These are phyloP conservation scores for Ichneumoninae sp. DNA, from an alignment of 2,888 invertebrate genomes.

Conservation along the genomic window DNA sequence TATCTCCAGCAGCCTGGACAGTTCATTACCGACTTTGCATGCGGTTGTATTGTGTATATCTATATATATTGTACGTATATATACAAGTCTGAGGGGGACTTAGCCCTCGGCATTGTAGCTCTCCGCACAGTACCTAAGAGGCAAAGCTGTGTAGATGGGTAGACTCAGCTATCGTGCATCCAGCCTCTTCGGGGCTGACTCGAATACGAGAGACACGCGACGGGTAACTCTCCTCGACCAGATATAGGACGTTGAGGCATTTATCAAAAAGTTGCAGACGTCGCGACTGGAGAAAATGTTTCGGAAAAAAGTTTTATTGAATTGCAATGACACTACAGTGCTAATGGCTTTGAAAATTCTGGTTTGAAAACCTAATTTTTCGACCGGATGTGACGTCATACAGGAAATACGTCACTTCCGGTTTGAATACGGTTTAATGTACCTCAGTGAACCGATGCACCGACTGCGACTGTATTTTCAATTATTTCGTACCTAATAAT, in stretches of 20 bases:
- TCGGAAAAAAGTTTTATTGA: not conserved
- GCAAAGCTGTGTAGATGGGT: not conserved
- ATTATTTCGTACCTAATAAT: not conserved
- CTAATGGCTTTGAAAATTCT: not conserved
- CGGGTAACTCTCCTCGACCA: not conserved
- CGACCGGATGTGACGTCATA: not conserved
- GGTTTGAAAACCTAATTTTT: not conserved
- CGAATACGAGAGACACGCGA: not conserved
- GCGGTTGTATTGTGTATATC: constrained; percentile 2
- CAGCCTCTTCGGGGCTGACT: not conserved
- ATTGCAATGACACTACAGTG: not conserved
- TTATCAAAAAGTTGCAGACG: not conserved
- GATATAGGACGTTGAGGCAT: not conserved
- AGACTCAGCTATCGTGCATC: not conserved
- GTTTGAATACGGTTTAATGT: not conserved
- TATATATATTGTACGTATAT: constrained; percentile 17
- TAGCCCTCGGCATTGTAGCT: constrained; percentile 11
- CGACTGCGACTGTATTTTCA: not conserved
- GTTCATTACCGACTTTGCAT: constrained; percentile 64
- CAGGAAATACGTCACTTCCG: no score
- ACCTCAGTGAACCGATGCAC: not conserved
- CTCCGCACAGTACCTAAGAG: constrained; percentile 2
- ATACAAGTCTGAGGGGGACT: constrained; percentile 9
- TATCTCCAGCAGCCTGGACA: constrained; percentile 67
- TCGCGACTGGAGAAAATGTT: not conserved